Base-by-base conservation (phyloP, 2,797 vertebrate genomes). In the Lycodopsis pacificus region DNA sequence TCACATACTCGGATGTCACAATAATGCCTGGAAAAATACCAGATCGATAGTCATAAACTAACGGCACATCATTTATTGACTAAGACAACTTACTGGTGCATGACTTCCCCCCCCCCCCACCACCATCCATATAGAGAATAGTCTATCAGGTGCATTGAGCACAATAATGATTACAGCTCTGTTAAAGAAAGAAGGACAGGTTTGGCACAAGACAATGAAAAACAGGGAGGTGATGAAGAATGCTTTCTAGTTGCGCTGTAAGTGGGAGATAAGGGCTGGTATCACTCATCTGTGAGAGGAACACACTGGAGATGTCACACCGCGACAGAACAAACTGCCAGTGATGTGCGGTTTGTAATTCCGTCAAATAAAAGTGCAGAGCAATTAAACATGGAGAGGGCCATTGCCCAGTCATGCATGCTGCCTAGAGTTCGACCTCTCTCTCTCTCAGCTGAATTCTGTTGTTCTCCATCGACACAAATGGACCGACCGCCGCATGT, bases 401-500 rank as follows among this genome's bases (percentile, higher is more conserved):
- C 87, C 88, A 89, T 93, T 94, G 90, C 84, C 84, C 80, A 91
- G 89, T 91, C 88, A 92, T 83, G 89, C 88, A 85, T 91, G 81
- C 34, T n/a, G 81, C 90, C 65, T 75, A 10, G 61, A 85, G 76
- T 82, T 81, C 19, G n/a, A 82, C 81, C 65, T 65, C 74, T 70
- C 59, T 48, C 71, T 64, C 74, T 68, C 59, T 80, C 68, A 44
- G 70, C 62, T 72, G 62, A 71, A 56, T 78, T 79, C 77, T 84
- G 81, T 89, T 77, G 76, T 77, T 89, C 87, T 84, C 87, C 74
- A 84, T 36, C 12, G 20, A 72, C 73, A 78, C 54, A 44, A 73
- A 80, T 27, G 34, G 62, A 78, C 14, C 11, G 48, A 71, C 70
- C 15, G 5, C 49, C 8, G 3, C 62, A 73, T 51, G 79, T 80